A percentile compares a stretch with the other conserved stretches of the same genome.
Conservation (phyloP, 2,888 invertebrate genomes). For the Melipona bicolor region DNA sequence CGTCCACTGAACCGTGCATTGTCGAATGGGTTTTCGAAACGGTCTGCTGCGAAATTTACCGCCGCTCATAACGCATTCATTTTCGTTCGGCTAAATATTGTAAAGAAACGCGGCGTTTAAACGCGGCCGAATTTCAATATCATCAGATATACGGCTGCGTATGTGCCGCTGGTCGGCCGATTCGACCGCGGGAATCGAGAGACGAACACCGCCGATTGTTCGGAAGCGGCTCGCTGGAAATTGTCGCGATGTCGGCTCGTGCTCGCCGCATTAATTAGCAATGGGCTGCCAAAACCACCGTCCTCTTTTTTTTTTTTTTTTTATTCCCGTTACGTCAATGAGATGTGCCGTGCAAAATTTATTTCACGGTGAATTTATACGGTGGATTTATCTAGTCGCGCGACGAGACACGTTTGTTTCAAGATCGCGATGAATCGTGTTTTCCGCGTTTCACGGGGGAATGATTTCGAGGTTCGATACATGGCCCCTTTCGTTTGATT, state of each 20-base stretch:
- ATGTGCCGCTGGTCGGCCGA: not conserved
- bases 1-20: conserved; percentile 5
- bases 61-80: conserved; percentile 20
- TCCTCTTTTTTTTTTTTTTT: not conserved
- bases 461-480: not conserved
- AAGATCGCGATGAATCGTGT: not conserved
- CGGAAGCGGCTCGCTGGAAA: not conserved
- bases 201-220: not conserved
- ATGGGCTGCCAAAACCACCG: not conserved
- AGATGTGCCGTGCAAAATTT: not conserved
- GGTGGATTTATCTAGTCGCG: not conserved
- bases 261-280: conserved; percentile 3
- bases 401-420: not conserved
- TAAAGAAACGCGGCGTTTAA: conserved; percentile 19
- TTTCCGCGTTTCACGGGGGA: not conserved
- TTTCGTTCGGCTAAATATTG: conserved; percentile 27
- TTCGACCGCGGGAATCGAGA: conserved; percentile 3
- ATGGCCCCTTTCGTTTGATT: not conserved
- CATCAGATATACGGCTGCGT: not conserved
- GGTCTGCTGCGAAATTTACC: conserved; percentile 31
- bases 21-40: conserved; percentile 21
- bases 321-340: not conserved
- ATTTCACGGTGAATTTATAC: not conserved
- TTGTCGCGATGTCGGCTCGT: not conserved
- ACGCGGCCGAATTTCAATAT: conserved; percentile 1